Evolutionary conservation across 2,888 invertebrate species (phyloP), one percentile per base, ranked within the genome.

Genomic region (Ophraella communa): DNA sequence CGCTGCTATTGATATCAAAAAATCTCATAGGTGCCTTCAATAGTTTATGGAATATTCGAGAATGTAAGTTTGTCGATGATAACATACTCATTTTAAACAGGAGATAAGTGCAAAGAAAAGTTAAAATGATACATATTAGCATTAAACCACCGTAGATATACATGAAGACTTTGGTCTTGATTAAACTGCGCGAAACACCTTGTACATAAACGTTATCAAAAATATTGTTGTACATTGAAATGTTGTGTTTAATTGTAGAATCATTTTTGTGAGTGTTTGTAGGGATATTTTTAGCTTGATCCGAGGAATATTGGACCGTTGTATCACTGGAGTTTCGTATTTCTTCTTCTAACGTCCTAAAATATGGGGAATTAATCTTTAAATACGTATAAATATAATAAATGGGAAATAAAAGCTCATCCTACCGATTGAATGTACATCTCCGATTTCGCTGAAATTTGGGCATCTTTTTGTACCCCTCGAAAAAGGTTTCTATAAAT

Each of bases 1-100:
- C 91, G 71, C 89, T 88, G 3, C 94, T 93, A 80, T 95, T 95
- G 0, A 87, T 89, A 75, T 95, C 93, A 78, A 94, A 95, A 80
- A 95, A 95, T 60, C 85, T 78, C 83, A 91, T 87, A 1, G 85
- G 85, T 7, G 71, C 69, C 62, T 75, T 74, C 55, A 66, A 79
- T 30, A 95, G 85, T 68, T 89, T 86, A 20, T 86, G 82, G 79
- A 95, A 93, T 92, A 94, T 94, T 18, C 82, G 83, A 73, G 90
- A 88, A 81, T 95, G 95, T 1, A 95, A 83, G 61, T 85, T 87
- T 66, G 86, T 87, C 0, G 93, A 91, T n/a, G 93, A 88, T 23
- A 85, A 85, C 86, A 92, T 89, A 76, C 91, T 90, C 27, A 88
- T 30, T 30, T 30, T 30, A 30, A 30, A 30, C 3, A 30, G 1